These are phyloP conservation scores for Panulirus ornatus DNA, from an alignment of 1,140 invertebrate genomes.

Conservation along the genomic window DNA sequence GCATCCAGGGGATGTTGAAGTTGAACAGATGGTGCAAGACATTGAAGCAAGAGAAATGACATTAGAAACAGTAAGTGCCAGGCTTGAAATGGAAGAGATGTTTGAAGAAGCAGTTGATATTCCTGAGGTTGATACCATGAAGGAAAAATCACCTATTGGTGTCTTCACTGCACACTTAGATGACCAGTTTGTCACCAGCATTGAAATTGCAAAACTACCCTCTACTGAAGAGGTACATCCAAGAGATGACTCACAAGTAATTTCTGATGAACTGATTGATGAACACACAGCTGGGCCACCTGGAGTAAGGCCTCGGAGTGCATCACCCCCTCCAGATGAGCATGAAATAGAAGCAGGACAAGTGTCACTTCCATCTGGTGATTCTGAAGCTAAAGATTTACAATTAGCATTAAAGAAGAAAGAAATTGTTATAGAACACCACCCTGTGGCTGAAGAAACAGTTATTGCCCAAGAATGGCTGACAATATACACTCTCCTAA, in stretches of 20 bases:
- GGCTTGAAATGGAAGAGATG: conserved; percentile 36
- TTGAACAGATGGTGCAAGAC: not conserved
- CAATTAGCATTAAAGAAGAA: not conserved
- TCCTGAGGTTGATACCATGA: not conserved
- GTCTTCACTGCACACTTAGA: conserved; percentile 9
- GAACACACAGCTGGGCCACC: conserved; percentile 63
- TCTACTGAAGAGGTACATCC: conserved; percentile 1
- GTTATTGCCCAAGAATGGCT: conserved; percentile 51
- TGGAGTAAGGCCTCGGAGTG: conserved; percentile 26
- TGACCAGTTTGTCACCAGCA: conserved; percentile 20
- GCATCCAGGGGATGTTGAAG: not conserved
- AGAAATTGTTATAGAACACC: not conserved
- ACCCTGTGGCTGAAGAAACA: conserved; percentile 34
- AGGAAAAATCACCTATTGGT: conserved; percentile 5
- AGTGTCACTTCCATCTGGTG: not conserved
- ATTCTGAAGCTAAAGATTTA: not conserved
- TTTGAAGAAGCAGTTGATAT: conserved; percentile 25
- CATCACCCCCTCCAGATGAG: not conserved
- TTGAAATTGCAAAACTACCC: conserved; percentile 19
- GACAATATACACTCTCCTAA: conserved; percentile 49
- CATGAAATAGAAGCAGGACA: not conserved
- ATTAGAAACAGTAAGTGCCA: not conserved
- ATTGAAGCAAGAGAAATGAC: not conserved
- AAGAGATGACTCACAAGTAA: conserved; percentile 35
- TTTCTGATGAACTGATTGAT: conserved; percentile 55